These are phyloP conservation scores for Bradypus variegatus DNA, from an alignment of 2,797 vertebrate genomes.

Conservation along the genomic window DNA sequence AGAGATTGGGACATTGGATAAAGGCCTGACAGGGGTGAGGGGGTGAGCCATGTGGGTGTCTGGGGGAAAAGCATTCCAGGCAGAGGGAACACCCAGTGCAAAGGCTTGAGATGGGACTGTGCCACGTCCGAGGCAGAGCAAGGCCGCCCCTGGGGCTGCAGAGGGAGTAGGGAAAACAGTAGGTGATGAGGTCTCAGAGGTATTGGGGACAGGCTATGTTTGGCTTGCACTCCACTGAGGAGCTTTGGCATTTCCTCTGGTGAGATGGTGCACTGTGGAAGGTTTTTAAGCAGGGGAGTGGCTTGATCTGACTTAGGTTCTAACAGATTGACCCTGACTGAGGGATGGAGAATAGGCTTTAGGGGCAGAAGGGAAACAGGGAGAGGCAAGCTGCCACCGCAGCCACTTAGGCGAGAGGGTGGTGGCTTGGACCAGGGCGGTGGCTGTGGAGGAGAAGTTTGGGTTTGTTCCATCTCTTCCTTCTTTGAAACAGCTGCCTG, in stretches of 20 bases:
- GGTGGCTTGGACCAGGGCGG: neutral
- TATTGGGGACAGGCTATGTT: neutral
- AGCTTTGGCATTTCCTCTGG: neutral
- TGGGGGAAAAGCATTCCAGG: neutral
- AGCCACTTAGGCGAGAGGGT: neutral
- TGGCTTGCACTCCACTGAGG: neutral
- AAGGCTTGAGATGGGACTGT: neutral
- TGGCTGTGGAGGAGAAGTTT: neutral
- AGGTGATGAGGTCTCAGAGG: neutral
- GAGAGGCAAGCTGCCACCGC: neutral
- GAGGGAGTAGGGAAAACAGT: fast-evolving
- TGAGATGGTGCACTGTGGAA: fast-evolving
- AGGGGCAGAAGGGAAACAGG: neutral
- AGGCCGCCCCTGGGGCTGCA: neutral
- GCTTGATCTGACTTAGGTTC: neutral
- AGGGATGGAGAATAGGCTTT: neutral
- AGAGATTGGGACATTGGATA: neutral
- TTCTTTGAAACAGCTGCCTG: neutral
- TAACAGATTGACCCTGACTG: neutral
- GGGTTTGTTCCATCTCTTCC: neutral
- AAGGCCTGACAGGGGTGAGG: neutral
- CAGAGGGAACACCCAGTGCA: neutral
- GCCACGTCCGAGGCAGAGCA: neutral
- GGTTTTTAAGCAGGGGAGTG: neutral
- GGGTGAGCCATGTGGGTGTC: neutral